Evolutionary conservation across 2,797 vertebrate genomes (phyloP).

Genomic region (Onychomys torridus): DNA sequence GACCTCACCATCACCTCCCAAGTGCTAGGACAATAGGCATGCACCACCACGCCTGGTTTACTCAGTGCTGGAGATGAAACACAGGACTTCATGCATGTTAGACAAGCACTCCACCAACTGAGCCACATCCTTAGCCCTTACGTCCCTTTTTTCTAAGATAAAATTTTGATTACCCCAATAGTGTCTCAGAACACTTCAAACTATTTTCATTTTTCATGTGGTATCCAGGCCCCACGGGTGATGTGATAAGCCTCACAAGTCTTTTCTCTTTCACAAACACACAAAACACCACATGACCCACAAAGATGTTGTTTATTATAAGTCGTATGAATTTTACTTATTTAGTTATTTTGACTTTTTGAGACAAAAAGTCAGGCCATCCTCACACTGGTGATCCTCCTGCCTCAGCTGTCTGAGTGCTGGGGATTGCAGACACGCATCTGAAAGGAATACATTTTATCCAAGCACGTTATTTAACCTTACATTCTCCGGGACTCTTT

Average conservation of each 20-base stretch:
- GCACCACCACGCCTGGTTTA: background rate
- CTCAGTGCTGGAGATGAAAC: background rate
- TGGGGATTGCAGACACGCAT: background rate
- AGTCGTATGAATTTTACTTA: background rate
- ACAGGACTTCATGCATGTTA: fast-evolving
- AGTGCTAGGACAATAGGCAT: background rate
- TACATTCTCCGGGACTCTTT: background rate
- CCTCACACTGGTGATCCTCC: background rate
- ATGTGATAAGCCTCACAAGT: no score
- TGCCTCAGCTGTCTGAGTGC: background rate
- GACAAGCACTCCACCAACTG: background rate
- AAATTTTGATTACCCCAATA: background rate
- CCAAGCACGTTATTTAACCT: no score
- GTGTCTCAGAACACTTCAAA: background rate
- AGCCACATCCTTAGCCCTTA: no score
- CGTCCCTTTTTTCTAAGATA: no score
- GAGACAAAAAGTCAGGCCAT: background rate
- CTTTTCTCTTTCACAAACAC: background rate
- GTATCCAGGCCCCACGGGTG: background rate
- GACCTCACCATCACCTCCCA: background rate
- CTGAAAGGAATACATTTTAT: background rate
- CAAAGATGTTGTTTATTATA: background rate
- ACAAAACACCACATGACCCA: no score
- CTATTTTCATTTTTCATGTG: background rate
- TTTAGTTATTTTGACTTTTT: background rate